These are phyloP conservation scores for Fragum whitleyi DNA, from an alignment of 2,888 invertebrate genomes.

Conservation along the genomic window DNA sequence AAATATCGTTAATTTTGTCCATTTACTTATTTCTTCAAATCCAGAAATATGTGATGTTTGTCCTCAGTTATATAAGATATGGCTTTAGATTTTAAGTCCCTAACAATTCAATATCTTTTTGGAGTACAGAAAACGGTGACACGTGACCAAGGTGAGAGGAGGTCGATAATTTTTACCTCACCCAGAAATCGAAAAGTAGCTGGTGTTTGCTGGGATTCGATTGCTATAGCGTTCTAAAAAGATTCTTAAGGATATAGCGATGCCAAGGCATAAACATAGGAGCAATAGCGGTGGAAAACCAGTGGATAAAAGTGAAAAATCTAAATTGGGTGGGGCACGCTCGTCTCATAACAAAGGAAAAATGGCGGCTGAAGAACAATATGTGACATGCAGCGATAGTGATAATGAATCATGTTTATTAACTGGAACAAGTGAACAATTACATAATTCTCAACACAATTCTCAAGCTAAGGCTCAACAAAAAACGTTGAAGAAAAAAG, in stretches of 20 bases:
- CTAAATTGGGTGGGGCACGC: not conserved
- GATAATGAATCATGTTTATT: slow-evolving; percentile 6
- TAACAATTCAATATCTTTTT: too few species aligned
- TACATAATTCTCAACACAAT: not conserved
- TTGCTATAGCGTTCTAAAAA: too few species aligned
- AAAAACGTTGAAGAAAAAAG: not conserved
- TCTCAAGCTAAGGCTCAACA: not conserved
- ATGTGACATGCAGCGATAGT: not conserved
- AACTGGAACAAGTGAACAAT: not conserved
- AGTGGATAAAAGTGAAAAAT: not conserved
- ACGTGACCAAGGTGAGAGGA: too few species aligned
- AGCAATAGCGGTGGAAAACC: not conserved
- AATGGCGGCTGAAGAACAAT: not conserved
- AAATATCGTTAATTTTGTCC: too few species aligned
- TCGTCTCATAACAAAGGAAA: not conserved
- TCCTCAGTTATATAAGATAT: too few species aligned
- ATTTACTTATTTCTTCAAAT: too few species aligned
- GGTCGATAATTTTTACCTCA: too few species aligned
- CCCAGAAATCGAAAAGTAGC: too few species aligned
- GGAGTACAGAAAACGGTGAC: too few species aligned
- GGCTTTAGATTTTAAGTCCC: too few species aligned
- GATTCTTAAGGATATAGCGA: not conserved
- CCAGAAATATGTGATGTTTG: too few species aligned
- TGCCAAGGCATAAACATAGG: not conserved
- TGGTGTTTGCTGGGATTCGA: too few species aligned